phyloP scores from a whole-genome alignment of 2,797 vertebrate genomes.

The Leuciscus waleckii region DNA sequence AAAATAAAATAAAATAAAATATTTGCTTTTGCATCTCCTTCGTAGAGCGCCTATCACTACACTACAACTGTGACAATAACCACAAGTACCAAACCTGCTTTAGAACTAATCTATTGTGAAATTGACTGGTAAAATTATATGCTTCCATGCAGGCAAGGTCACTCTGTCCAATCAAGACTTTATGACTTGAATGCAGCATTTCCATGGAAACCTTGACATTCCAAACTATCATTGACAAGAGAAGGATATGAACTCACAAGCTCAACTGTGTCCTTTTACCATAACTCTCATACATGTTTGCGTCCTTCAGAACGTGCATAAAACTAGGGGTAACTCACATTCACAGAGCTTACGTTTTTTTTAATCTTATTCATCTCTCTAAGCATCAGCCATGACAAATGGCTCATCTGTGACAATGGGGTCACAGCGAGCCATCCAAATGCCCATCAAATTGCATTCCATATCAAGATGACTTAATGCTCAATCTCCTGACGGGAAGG shows the following conservation, averaged over 20 bases:
- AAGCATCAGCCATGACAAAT: conserved; percentile 47
- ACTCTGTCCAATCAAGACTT: conserved; percentile 7
- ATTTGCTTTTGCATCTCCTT: too few species aligned
- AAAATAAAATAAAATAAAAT: too few species aligned
- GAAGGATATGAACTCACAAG: neutral
- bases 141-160: neutral
- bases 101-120: neutral
- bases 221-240: neutral
- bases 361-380: conserved; percentile 44
- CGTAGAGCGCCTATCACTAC: too few species aligned
- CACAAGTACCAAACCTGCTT: neutral
- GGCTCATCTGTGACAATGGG: conserved; percentile 39
- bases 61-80: neutral
- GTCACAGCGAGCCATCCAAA: conserved; percentile 45
- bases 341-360: conserved; percentile 25
- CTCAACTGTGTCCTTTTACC: conserved; percentile 1
- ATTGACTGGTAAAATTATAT: neutral
- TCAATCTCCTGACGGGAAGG: conserved; percentile 53
- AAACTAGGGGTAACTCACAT: conserved; percentile 7
- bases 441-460: conserved; percentile 48
- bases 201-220: conserved; percentile 22
- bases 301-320: conserved; percentile 4
- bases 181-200: neutral
- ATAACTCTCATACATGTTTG: neutral
- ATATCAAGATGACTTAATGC: conserved; percentile 57